A percentile compares a stretch with the other conserved stretches of the same genome.
phyloP scores from a whole-genome alignment of 2,113 vertebrate species.

The Galemys pyrenaicus region DNA sequence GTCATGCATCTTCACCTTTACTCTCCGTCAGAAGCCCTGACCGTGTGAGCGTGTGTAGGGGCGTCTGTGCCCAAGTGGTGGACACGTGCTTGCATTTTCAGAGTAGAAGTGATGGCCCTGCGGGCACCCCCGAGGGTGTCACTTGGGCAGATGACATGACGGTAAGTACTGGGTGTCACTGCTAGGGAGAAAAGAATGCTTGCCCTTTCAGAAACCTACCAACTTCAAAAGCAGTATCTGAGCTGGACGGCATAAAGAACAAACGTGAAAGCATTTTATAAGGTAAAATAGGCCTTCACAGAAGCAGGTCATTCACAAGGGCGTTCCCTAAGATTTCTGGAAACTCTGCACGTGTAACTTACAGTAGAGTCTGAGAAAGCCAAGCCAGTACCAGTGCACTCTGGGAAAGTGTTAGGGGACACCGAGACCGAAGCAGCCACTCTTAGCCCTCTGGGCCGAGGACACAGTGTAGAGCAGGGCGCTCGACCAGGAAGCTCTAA shows the following conservation, averaged over 20 bases:
- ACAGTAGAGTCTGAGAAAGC: not conserved
- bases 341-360: not conserved
- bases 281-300: not conserved
- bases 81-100: not conserved
- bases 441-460: not conserved
- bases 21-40: not conserved
- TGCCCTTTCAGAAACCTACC: not conserved
- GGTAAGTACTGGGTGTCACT: not conserved
- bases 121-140: not conserved
- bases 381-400: not conserved
- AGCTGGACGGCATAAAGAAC: not conserved
- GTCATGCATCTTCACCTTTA: not conserved
- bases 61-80: not conserved
- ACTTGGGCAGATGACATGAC: not conserved
- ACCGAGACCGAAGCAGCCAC: not conserved
- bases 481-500: not conserved
- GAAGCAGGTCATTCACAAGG: not conserved
- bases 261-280: not conserved
- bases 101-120: not conserved
- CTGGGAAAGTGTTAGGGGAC: not conserved
- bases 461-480: not conserved
- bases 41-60: fast-evolving
- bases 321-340: conserved; percentile 32
- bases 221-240: not conserved
- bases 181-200: not conserved